phyloP scores from a whole-genome alignment of 2,113 vertebrate species.

The Dasyprocta punctata region DNA sequence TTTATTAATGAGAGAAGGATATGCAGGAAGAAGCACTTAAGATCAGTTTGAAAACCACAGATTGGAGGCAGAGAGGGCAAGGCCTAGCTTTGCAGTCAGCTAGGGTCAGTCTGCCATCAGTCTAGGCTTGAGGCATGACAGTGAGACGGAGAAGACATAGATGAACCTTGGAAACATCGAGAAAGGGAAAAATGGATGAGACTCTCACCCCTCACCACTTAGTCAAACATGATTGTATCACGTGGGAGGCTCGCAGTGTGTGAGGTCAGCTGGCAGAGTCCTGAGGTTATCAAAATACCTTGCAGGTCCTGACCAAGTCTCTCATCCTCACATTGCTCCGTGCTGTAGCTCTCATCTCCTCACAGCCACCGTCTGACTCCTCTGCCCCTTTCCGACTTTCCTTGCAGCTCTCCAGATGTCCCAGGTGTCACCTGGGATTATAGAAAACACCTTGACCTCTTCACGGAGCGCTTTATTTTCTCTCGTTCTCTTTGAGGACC shows the following conservation, averaged over 20 bases:
- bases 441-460: neutral
- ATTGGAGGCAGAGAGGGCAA: neutral
- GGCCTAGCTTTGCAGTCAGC: neutral
- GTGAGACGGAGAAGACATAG: neutral
- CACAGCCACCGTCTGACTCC: neutral
- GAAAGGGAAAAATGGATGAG: neutral
- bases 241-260: too few species aligned
- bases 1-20: constrained; percentile 41
- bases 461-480: too few species aligned
- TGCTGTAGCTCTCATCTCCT: rapidly evolving
- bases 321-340: neutral
- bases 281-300: neutral
- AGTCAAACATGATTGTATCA: neutral
- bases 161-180: neutral
- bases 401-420: neutral
- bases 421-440: neutral
- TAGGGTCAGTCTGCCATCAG: neutral
- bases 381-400: neutral
- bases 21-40: constrained; percentile 1
- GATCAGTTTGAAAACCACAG: constrained; percentile 19
- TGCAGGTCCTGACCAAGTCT: neutral
- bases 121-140: neutral
- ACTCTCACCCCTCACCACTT: neutral
- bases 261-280: neutral
- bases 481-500: neutral